Evolutionary conservation across 2,797 vertebrate species (phyloP).

Genomic region (Pelochelys cantorii): DNA sequence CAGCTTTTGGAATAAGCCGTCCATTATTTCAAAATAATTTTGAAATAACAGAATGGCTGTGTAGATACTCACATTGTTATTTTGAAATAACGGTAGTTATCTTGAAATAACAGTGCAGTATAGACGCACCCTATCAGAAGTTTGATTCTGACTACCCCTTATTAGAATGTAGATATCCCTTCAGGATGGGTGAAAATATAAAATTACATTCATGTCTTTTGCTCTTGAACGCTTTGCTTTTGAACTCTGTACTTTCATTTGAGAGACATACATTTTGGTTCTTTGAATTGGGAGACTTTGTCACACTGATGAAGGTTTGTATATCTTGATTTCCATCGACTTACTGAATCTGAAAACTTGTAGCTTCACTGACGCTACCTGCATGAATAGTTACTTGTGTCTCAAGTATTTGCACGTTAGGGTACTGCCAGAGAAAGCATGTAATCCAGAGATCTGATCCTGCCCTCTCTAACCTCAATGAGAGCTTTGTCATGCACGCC

Average conservation of each 20-base stretch:
- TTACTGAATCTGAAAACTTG: neutral
- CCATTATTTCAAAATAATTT: too few species aligned
- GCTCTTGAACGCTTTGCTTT: neutral
- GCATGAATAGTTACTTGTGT: rapidly evolving
- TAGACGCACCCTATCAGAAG: neutral
- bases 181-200: neutral
- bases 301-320: neutral
- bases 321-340: rapidly evolving
- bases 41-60: too few species aligned
- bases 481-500: neutral
- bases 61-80: too few species aligned
- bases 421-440: neutral
- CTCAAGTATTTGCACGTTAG: rapidly evolving
- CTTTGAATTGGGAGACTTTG: neutral
- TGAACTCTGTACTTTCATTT: neutral
- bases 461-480: neutral
- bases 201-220: neutral
- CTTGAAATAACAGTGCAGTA: too few species aligned
- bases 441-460: neutral
- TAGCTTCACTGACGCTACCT: neutral
- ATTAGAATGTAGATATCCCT: rapidly evolving
- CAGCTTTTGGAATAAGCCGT: too few species aligned
- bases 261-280: rapidly evolving
- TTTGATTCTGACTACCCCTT: rapidly evolving
- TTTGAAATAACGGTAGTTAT: too few species aligned